Evolutionary conservation across 2,888 invertebrate genomes (phyloP).

Genomic region (Chymomyza amoena): DNA sequence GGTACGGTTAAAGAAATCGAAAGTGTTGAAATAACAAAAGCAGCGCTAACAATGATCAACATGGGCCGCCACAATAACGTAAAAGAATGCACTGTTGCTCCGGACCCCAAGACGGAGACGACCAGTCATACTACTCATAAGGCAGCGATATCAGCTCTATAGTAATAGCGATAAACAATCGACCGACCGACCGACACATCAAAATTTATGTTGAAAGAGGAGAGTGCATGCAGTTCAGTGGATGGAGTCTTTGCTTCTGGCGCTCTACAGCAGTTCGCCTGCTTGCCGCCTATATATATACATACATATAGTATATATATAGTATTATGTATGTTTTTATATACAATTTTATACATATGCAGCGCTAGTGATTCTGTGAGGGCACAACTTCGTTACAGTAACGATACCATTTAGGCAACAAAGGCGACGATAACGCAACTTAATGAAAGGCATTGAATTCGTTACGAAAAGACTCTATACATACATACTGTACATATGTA

Average conservation of each 20-base stretch:
- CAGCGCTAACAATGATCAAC: conserved; percentile 1
- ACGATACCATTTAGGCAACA: conserved; percentile 23
- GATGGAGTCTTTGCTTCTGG: not conserved
- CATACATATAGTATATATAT: no score
- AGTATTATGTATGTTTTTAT: not conserved
- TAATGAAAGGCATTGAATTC: conserved; percentile 10
- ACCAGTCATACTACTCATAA: not conserved
- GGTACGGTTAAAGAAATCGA: conserved; percentile 18
- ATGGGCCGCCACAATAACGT: not conserved
- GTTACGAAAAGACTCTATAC: not conserved
- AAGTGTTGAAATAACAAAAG: conserved; percentile 22
- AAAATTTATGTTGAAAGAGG: not conserved
- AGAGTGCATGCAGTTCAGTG: not conserved
- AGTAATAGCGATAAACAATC: not conserved
- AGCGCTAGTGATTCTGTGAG: not conserved
- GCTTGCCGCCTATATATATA: no score
- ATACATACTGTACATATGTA: not conserved
- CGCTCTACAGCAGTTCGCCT: not conserved
- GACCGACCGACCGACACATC: not conserved
- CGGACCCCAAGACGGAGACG: not conserved
- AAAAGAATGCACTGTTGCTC: conserved; percentile 14
- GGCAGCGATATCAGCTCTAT: not conserved
- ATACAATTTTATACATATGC: not conserved
- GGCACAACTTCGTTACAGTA: not conserved
- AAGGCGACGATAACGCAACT: conserved; percentile 20